Evolutionary conservation across 2,797 vertebrate species (phyloP), one percentile per base, ranked within the genome.

Genomic region (Poliocrania exsul): DNA sequence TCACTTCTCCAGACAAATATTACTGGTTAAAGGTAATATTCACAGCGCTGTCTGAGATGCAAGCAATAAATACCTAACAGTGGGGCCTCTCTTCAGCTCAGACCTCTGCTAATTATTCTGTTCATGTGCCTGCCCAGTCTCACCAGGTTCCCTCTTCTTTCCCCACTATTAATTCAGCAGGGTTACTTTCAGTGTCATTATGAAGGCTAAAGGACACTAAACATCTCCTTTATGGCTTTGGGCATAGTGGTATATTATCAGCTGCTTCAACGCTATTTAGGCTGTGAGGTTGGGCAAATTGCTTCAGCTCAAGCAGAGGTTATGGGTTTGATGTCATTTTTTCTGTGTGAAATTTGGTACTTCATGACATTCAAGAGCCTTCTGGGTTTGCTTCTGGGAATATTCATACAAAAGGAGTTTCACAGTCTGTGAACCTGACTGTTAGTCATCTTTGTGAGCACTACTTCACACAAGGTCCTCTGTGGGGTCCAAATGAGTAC

Each of bases 21-120:
- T 60, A 50, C 26, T 26, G 14, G 49, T 78, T 89, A 75, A 85
- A 93, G 54, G 60, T 51, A 88, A 82, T 73, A 89, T 84, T 90
- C 85, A 90, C 73, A 78, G 67, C 77, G 38, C 67, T 66, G 33
- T 51, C 60, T 84, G 69, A 84, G 46, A 58, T 51, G 78, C 53
- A 65, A 84, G 23, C 26, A 85, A 86, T 77, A 95, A 86, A 57
- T 56, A 31, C 78, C 60, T 80, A 87, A 64, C 88, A 70, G 81
- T 66, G n/a, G 88, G 92, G 9, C 24, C 11, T 77, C 73, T 50
- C 40, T 70, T 82, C 92, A 87, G 19, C 37, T 92, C 88, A 71
- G 67, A 73, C 19, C 74, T 85, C 83, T 91, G 29, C 49, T 92
- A 93, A 93, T 95, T 93, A 86, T 73, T 80, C 71, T 73, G 37